Percentiles rank a stretch among this genome's conserved stretches.
phyloP scores from a whole-genome alignment of 2,797 vertebrate genomes.

The Saxicola maurus region DNA sequence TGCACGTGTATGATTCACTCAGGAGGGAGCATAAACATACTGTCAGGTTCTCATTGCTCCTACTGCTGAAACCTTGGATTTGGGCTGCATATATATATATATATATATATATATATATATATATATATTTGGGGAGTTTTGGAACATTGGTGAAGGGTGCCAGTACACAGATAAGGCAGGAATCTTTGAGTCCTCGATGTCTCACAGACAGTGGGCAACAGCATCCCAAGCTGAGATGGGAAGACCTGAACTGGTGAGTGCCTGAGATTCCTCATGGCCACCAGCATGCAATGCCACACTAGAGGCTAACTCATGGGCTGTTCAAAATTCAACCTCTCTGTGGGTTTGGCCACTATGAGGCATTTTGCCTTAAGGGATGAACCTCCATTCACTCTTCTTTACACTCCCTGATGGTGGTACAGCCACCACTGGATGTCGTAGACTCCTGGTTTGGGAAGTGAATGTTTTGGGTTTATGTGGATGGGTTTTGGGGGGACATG shows the following conservation, averaged over 20 bases:
- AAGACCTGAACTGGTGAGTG: not conserved
- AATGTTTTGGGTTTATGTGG: rapidly evolving
- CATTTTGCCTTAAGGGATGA: not conserved
- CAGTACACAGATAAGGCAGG: not conserved
- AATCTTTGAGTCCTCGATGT: not conserved
- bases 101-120: not conserved
- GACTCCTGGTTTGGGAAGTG: not conserved
- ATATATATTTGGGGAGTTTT: not conserved
- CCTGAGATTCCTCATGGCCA: not conserved
- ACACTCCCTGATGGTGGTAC: not conserved
- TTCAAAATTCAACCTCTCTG: not conserved
- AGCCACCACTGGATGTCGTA: not conserved
- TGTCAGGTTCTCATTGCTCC: not conserved
- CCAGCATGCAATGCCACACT: rapidly evolving
- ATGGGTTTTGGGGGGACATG: rapidly evolving
- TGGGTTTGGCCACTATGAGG: not conserved
- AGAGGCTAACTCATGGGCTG: not conserved
- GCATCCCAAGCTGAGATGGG: not conserved
- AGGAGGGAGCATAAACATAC: not conserved
- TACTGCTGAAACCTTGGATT: not conserved
- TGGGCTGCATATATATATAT: not conserved
- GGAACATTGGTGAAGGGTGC: not conserved
- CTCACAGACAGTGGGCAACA: not conserved
- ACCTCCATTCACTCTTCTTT: not conserved
- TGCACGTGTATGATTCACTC: not conserved